These are phyloP conservation scores for Enteromius unitaeniatus DNA, from an alignment of 2,797 vertebrate species.

Conservation along the genomic window DNA sequence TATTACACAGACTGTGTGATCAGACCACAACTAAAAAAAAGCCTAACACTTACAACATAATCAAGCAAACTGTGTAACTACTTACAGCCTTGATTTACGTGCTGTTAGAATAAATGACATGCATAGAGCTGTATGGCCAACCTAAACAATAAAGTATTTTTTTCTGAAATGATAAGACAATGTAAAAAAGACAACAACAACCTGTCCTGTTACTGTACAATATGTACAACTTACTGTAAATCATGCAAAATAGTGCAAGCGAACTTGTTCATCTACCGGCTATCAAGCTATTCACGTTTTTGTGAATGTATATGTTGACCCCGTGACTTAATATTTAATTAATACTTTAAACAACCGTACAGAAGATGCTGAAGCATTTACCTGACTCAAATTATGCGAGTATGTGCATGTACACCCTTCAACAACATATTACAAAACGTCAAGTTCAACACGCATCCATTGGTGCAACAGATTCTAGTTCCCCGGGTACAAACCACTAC, in stretches of 20 bases:
- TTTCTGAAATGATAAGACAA: background rate
- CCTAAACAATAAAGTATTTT: background rate
- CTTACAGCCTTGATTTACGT: background rate
- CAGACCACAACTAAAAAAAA: background rate
- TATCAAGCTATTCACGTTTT: background rate
- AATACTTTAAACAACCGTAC: background rate
- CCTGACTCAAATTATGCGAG: constrained; percentile 5
- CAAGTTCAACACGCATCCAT: background rate
- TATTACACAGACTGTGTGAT: background rate
- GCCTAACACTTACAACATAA: background rate
- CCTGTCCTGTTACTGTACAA: background rate
- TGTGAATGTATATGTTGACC: background rate
- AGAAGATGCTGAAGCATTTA: constrained; percentile 1
- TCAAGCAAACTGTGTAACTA: background rate
- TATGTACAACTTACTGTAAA: background rate
- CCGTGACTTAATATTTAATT: background rate
- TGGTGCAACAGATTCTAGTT: constrained; percentile 5
- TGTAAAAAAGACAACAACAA: too few species aligned
- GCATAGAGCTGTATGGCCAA: background rate
- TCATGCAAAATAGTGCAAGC: background rate
- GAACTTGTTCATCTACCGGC: background rate
- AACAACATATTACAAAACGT: constrained; percentile 13
- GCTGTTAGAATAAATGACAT: background rate
- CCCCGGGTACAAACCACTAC: background rate
- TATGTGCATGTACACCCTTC: constrained; percentile 3